These are phyloP conservation scores for Alethe castanea DNA, from an alignment of 2,113 vertebrate species.

Conservation along the genomic window DNA sequence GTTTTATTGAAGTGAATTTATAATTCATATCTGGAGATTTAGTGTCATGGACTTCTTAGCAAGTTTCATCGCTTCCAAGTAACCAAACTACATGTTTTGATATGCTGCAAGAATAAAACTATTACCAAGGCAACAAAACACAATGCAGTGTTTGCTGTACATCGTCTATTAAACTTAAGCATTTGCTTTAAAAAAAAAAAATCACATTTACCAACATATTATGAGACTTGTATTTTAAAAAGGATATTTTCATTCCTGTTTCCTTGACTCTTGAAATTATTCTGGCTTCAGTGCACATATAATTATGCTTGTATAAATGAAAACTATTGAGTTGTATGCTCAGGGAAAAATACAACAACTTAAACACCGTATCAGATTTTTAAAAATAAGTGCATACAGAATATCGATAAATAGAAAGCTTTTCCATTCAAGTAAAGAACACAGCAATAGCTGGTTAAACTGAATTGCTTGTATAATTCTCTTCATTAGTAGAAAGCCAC, in stretches of 20 bases:
- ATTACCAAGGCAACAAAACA: not conserved
- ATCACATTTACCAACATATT: not conserved
- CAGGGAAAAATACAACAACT: not conserved
- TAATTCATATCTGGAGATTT: not conserved
- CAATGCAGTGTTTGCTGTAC: not conserved
- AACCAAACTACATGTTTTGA: not conserved
- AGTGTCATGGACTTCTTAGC: not conserved
- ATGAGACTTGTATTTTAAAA: not conserved
- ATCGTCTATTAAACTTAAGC: not conserved
- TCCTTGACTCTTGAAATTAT: not conserved
- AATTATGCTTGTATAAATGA: not conserved
- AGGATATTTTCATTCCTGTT: not conserved
- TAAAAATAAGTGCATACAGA: not conserved
- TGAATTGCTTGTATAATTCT: not conserved
- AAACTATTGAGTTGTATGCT: not conserved
- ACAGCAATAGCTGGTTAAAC: not conserved
- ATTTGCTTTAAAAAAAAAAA: not conserved
- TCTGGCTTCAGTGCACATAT: not conserved
- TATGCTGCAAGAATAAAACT: not conserved
- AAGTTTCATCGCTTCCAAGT: not conserved
- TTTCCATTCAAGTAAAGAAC: not conserved
- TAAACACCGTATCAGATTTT: not conserved
- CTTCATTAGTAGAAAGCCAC: not conserved
- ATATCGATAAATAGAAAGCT: not conserved
- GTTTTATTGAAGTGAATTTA: not conserved